Conservation (phyloP, 2,113 vertebrate genomes). For the Ursus arctos region DNA sequence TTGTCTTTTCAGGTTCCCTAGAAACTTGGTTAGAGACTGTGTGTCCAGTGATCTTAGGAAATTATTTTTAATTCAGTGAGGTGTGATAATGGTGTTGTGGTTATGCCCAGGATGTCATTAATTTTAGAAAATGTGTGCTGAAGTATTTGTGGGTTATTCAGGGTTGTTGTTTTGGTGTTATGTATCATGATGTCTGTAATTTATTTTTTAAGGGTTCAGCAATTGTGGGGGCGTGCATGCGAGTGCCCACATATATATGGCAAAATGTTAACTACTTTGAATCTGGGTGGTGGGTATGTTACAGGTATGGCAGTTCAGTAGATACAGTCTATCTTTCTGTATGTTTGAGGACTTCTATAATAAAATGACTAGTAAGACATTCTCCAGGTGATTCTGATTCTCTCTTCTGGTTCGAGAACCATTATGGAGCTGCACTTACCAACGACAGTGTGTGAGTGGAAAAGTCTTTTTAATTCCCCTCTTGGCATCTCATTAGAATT, state of each 20-base stretch:
- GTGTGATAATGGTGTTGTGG: not conserved
- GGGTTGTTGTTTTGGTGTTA: not conserved
- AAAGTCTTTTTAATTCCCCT: not conserved
- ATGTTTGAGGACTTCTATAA: not conserved
- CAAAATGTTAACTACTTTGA: not conserved
- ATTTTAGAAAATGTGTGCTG: not conserved
- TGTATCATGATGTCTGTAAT: not conserved
- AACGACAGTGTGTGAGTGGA: not conserved
- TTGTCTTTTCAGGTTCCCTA: constrained; percentile 7
- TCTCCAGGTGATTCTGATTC: not conserved
- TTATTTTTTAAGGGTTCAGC: not conserved
- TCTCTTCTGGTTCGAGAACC: not conserved
- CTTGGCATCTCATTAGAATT: not conserved
- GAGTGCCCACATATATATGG: too few species aligned
- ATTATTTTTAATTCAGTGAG: constrained; percentile 34
- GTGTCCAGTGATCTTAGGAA: not conserved
- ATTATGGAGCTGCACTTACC: not conserved
- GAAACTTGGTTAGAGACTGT: not conserved
- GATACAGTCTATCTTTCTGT: not conserved
- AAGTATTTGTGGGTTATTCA: not conserved
- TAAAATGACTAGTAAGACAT: not conserved
- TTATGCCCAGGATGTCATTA: not conserved
- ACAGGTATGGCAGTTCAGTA: not conserved
- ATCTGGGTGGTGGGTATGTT: not conserved
- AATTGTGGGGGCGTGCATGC: not conserved